Evolutionary conservation across 2,888 invertebrate genomes (phyloP), one percentile per base, ranked within the genome.

Genomic region (Torymus aiolomorphi): DNA sequence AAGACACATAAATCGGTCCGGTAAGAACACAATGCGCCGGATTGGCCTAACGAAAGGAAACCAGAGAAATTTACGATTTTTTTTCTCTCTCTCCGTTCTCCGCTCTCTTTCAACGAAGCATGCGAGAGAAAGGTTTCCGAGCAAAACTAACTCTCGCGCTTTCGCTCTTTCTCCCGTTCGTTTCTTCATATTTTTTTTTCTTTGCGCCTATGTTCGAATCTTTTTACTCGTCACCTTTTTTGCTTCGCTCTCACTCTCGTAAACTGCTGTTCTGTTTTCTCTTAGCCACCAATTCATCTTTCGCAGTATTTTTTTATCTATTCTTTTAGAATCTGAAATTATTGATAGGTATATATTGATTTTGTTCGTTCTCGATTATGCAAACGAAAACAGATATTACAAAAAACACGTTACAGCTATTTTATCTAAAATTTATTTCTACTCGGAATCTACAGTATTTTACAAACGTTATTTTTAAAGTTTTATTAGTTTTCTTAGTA

Each of bases 1-100:
- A 57, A 84, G 81, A 82, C 84, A 85, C 87, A 89, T 88, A 89
- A 89, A 88, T 88, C 85, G 85, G 83, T 83, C 81, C 81, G 83
- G 80, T 83, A 71, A 62, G 69, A 57, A 69, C 82, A 87, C 86
- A 86, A 86, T 86, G 85, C 82, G 77, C 78, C 81, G 83, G 83
- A 86, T 78, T 81, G 83, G 81, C 76, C 83, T 84, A 84, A 84
- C 85, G 84, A 86, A 84, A 84, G 83, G 82, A 85, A 84, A 85
- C 84, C 83, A 71, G 81, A 82, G 82, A 82, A 83, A 84, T 84
- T 84, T 83, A 84, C 83, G 82, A 83, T 82, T 79, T 80, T 81
- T 80, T 81, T 81, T 77, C 82, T 82, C 81, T 31, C 59, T 70
- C 51, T 61, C 13, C 56, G 24, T 78, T 61, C 59, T 8, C 65